Base-by-base conservation (phyloP, 2,888 invertebrate species). In the Polydrusus tereticollis region DNA sequence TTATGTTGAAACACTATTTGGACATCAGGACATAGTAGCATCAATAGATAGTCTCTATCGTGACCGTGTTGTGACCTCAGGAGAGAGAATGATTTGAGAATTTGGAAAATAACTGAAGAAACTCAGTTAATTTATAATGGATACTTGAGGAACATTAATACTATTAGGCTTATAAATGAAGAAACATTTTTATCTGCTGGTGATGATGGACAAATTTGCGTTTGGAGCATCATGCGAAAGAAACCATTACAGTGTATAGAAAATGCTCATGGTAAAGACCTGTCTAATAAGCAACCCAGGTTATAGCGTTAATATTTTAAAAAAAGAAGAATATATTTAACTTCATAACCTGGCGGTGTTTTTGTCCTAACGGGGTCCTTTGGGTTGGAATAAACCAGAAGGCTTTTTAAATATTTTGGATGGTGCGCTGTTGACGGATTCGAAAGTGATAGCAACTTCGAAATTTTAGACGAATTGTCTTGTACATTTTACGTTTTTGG, bases 31-130 rank as follows among this genome's bases (percentile, higher is more conserved):
- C 79, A 88, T 89, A 1, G 91, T 99, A 7, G 94, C 94, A 3
- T 91, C 93, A 7, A 93, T 99, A 75, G 98, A 98, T 87, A 93
- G 96, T 8, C 86, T 98, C 69, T 89, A 91, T 29, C 89, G 93
- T 78, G 98, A 98, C 82, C 88, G 97, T 76, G 94, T 94, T 3
- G 88, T 99, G 8, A 95, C 97, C 0, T 90, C 94, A 16, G 98
- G 99, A 14, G 97, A n/a, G n/a, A 98, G 2, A 88, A 93, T 73
- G 99, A 99, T 82, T 86, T 98, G 14, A 88, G 98, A 78, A 90
- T 99, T 78, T 99, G 99, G 98, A 99, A 99, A 85, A 94, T 99
- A 69, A 91, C 93, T 0, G 98, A 99, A 86, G 99, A 99, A 84
- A 97, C 98, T 16, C 99, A 99, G 83, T 87, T 99, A 16, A 94